phyloP scores from a whole-genome alignment of 2,888 invertebrate genomes.

The Gisinianus flammeolus region DNA sequence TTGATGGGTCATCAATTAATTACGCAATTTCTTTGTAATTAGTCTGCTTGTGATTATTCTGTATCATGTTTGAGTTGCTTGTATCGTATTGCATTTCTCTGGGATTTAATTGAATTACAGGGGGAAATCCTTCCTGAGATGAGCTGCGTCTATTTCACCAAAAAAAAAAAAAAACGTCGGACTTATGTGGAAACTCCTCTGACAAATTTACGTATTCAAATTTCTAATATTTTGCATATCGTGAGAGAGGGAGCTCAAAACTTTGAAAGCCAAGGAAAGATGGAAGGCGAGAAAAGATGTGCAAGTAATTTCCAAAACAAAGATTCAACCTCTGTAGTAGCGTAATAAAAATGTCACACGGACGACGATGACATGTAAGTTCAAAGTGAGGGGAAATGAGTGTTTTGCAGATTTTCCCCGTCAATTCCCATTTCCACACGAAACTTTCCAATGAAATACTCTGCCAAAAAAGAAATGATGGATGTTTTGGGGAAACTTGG shows the following conservation, averaged over 20 bases:
- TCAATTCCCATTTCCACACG: not conserved
- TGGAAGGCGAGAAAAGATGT: not conserved
- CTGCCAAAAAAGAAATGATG: slow-evolving; percentile 27
- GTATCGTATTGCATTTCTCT: not conserved
- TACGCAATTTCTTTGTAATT: too few relatives aligned
- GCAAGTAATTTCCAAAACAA: not conserved
- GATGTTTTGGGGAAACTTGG: slow-evolving; percentile 1
- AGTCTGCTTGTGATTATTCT: too few relatives aligned
- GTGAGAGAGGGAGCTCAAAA: not conserved
- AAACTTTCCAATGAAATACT: slow-evolving; percentile 15
- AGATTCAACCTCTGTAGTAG: not conserved
- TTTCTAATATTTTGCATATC: too few relatives aligned
- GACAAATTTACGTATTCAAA: too few relatives aligned
- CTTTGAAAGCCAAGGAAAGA: not conserved
- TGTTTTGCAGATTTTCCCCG: not conserved
- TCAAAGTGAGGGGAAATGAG: not conserved
- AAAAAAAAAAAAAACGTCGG: too few relatives aligned
- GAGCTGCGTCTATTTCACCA: too few relatives aligned
- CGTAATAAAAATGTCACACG: not conserved
- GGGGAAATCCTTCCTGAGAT: too few relatives aligned
- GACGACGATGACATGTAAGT: not conserved
- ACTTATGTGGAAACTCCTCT: too few relatives aligned
- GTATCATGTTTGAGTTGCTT: too few relatives aligned
- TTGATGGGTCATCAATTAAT: too few relatives aligned
- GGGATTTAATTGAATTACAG: not conserved